phyloP scores from a whole-genome alignment of 2,888 invertebrate species.

The Atrina japonica region DNA sequence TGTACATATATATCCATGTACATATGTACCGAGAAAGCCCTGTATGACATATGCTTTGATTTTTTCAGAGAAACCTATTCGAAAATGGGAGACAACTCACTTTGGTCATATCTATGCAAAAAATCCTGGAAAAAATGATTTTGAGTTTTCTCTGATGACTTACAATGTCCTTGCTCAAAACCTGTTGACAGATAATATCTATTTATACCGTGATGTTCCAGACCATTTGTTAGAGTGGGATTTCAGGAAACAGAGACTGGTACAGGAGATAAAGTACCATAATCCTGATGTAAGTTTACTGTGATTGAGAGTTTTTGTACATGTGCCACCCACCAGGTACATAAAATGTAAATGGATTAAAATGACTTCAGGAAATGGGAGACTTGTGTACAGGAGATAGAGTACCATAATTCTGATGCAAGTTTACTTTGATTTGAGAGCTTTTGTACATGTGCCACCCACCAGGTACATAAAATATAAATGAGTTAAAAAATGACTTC shows the following conservation, averaged over 20 bases:
- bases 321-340: too few relatives aligned
- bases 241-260: slow-evolving; percentile 84
- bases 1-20: too few relatives aligned
- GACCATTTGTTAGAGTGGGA: slow-evolving; percentile 86
- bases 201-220: slow-evolving; percentile 87
- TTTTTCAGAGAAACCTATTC: neutral
- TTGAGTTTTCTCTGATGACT: slow-evolving; percentile 87
- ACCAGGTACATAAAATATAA: too few relatives aligned
- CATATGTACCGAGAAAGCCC: too few relatives aligned
- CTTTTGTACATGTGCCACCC: too few relatives aligned
- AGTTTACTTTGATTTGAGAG: too few relatives aligned
- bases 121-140: slow-evolving; percentile 34
- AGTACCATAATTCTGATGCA: slow-evolving; percentile 84
- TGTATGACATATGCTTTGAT: neutral
- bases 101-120: slow-evolving; percentile 23
- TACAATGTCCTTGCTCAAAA: slow-evolving; percentile 95
- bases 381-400: slow-evolving; percentile 84
- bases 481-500: slow-evolving; percentile 87
- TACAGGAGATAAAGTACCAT: slow-evolving; percentile 84
- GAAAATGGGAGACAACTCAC: slow-evolving; percentile 40
- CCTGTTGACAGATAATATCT: slow-evolving; percentile 87
- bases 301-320: too few relatives aligned
- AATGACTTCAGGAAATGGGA: slow-evolving; percentile 84
- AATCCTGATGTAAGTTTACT: slow-evolving; percentile 84
- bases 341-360: too few relatives aligned